Evolutionary conservation across 37 sponge, comb jelly and placozoan genomes (phyloP), one percentile per base, ranked within the genome.

Genomic region (Diacarnus erythraeanus): DNA sequence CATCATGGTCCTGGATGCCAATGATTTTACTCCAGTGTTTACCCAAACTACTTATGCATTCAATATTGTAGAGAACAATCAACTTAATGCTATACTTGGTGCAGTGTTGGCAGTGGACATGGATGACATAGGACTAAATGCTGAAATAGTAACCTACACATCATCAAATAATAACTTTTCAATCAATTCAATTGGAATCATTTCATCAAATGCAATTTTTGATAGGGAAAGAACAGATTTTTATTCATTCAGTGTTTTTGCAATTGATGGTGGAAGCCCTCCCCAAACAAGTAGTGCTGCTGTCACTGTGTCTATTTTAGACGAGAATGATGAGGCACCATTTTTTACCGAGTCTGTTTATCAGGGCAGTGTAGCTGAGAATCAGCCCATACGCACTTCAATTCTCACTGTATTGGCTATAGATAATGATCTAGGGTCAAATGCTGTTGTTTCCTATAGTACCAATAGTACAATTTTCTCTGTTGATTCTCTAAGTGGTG

Each of bases 301-400:
- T 17, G 72, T 84, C 20, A 85, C 75, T 17, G 76, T 92, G 18
- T 58, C 54, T 1, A 72, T 92, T 2, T 40, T 68, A 30, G 84
- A 92, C 57, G 68, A 66, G 44, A 92, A 92, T 34, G 89, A 87
- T 35, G 79, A 88, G 20, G 22, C 76, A 20, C 93, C 93, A 31
- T 34, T 75, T 34, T 92, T 92, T 75, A 38, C 74, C 0, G 44
- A 42, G 40, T 12, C 5, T 3, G 43, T 56, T 35, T 85, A 69
- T 63, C 59, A 65, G 10, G 89, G 39, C 17, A 42, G 47, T 23
- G 67, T 88, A 9, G 40, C 41, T 34, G 93, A 92, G 71, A 84
- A 74, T 40, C 54, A 70, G 43, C 39, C 79, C 27, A 3, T 36
- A 12, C 82, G 86, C n/a, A 57, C 42, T 0, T 27, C 59, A 25